A percentile compares a stretch with the other conserved stretches of the same genome.
Conservation (phyloP, 2,797 vertebrate genomes). For the Botia almorhae region DNA sequence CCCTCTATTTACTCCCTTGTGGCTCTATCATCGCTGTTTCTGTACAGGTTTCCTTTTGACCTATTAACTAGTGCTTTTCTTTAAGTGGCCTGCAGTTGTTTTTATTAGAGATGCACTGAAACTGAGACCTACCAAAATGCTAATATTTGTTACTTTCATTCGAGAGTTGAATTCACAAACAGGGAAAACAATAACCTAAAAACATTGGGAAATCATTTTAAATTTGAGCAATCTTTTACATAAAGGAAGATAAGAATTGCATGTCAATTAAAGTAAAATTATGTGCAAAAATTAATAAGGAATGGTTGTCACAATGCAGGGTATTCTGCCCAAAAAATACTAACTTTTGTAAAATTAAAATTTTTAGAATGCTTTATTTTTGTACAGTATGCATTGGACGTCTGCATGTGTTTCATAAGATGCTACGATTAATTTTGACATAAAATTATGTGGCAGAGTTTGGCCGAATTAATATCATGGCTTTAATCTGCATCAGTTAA, state of each 20-base stretch:
- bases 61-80: constrained; percentile 1
- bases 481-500: neutral
- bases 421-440: neutral
- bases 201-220: too few relatives aligned
- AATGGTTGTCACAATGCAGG: neutral
- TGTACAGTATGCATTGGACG: neutral
- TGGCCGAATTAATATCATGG: neutral
- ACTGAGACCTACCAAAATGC: constrained; percentile 27
- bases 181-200: too few relatives aligned
- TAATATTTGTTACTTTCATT: too few relatives aligned
- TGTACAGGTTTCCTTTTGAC: constrained; percentile 7
- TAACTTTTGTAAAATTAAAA: neutral
- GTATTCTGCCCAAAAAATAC: neutral
- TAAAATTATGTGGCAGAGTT: neutral
- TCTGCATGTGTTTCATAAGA: neutral
- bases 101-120: constrained; percentile 52
- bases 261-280: too few relatives aligned
- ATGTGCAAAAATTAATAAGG: too few relatives aligned
- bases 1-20: neutral
- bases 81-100: constrained; percentile 61
- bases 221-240: too few relatives aligned
- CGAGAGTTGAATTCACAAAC: too few relatives aligned
- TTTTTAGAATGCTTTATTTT: neutral
- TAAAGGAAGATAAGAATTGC: too few relatives aligned
- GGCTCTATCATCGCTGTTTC: constrained; percentile 1